phyloP scores from a whole-genome alignment of 1,140 invertebrate species.

The Spodoptera frugiperda region DNA sequence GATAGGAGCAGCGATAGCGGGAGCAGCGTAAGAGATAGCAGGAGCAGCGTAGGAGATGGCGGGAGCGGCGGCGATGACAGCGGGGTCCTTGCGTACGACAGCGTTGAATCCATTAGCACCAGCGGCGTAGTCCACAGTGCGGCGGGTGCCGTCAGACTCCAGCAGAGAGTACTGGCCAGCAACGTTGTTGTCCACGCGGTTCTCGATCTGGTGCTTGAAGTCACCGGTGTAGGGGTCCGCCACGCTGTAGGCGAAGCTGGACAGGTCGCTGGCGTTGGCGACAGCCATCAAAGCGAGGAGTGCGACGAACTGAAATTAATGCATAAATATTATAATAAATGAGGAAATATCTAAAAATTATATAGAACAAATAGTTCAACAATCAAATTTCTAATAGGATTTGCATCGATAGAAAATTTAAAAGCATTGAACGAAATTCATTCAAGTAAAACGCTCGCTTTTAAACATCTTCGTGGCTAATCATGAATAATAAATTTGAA shows the following conservation, averaged over 20 bases:
- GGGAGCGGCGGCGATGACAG: slow-evolving; percentile 55
- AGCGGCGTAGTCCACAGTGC: slow-evolving; percentile 82
- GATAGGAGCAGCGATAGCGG: slow-evolving; percentile 33
- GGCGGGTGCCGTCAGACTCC: slow-evolving; percentile 82
- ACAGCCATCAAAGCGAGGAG: slow-evolving; percentile 60
- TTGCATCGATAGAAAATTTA: not conserved
- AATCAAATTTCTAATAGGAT: not conserved
- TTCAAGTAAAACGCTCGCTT: not conserved
- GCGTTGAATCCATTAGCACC: slow-evolving; percentile 83
- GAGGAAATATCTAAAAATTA: not conserved
- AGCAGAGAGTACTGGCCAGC: slow-evolving; percentile 83
- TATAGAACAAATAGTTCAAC: not conserved
- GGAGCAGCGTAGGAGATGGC: slow-evolving; percentile 48
- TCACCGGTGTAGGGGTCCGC: slow-evolving; percentile 85
- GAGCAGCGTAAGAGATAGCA: slow-evolving; percentile 43
- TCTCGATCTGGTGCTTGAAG: slow-evolving; percentile 83
- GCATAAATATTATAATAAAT: not conserved
- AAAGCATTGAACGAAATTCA: not conserved
- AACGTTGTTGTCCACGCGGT: slow-evolving; percentile 85
- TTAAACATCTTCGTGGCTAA: not conserved
- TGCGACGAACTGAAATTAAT: slow-evolving; percentile 60
- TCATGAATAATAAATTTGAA: slow-evolving; percentile 12
- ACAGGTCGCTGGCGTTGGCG: slow-evolving; percentile 68
- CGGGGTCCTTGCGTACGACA: slow-evolving; percentile 76
- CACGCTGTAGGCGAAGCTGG: slow-evolving; percentile 78